A percentile compares a stretch with the other conserved stretches of the same genome.
Conservation (phyloP, 2,797 vertebrate genomes). For the Coranthus polyacanthus region DNA sequence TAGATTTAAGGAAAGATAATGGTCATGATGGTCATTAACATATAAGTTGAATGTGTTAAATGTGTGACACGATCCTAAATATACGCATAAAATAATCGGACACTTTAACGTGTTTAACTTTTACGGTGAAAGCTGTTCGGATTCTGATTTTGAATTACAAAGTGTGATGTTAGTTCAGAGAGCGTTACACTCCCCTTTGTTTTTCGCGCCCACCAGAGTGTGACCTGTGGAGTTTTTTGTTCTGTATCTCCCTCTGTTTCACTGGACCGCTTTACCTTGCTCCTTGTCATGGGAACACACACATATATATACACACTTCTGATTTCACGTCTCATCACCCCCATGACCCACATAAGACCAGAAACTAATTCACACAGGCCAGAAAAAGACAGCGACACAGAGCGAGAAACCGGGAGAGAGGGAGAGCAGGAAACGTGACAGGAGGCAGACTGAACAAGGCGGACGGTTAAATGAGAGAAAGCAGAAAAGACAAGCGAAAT, state of each 20-base stretch:
- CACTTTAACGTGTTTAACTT: no score
- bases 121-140: no score
- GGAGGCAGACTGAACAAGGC: slow-evolving; percentile 2
- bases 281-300: slow-evolving; percentile 48
- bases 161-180: no score
- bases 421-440: slow-evolving; percentile 35
- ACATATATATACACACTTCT: slow-evolving; percentile 52
- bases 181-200: no score
- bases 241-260: slow-evolving; percentile 9
- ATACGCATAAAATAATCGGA: no score
- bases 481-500: slow-evolving; percentile 38
- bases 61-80: no score
- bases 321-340: slow-evolving; percentile 73
- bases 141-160: no score
- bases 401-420: slow-evolving; percentile 37
- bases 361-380: slow-evolving; percentile 51
- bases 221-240: slow-evolving; percentile 7
- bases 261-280: slow-evolving; percentile 3
- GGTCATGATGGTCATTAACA: no score
- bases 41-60: no score
- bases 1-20: no score
- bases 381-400: slow-evolving; percentile 36
- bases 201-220: no score
- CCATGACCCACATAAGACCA: slow-evolving; percentile 64
- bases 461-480: slow-evolving; percentile 37